Percentiles rank a stretch among this genome's conserved stretches.
Evolutionary conservation across 2,888 invertebrate species (phyloP).

Genomic region (Timema podura): DNA sequence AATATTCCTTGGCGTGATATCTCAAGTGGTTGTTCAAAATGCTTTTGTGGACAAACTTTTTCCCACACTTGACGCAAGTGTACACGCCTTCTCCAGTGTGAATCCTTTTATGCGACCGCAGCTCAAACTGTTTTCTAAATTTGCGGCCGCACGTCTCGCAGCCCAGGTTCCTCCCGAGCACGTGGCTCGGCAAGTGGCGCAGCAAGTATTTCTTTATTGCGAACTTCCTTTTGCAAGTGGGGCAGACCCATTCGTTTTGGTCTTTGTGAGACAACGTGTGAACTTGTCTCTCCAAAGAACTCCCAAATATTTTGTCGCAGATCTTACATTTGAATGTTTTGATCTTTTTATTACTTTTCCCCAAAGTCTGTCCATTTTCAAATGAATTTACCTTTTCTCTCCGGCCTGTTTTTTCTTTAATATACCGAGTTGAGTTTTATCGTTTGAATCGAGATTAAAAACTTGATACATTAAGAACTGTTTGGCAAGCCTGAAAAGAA

Average conservation of each 20-base stretch:
- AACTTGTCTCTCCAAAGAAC: slow-evolving; percentile 45
- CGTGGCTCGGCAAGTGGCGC: slow-evolving; percentile 44
- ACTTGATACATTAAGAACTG: too few species aligned
- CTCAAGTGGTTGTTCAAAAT: slow-evolving; percentile 26
- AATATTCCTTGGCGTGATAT: slow-evolving; percentile 24
- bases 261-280: slow-evolving; percentile 44
- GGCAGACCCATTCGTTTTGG: slow-evolving; percentile 17
- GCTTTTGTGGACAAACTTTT: slow-evolving; percentile 24
- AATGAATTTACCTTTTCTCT: too few species aligned
- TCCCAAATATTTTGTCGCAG: slow-evolving; percentile 38
- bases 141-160: slow-evolving; percentile 54
- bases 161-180: slow-evolving; percentile 39
- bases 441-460: too few species aligned
- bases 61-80: slow-evolving; percentile 42
- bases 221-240: slow-evolving; percentile 21
- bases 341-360: slow-evolving; percentile 34
- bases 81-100: slow-evolving; percentile 45
- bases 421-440: too few species aligned
- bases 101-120: slow-evolving; percentile 44
- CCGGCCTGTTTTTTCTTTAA: too few species aligned
- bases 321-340: slow-evolving; percentile 36
- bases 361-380: slow-evolving; percentile 37
- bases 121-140: slow-evolving; percentile 38
- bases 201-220: slow-evolving; percentile 35
- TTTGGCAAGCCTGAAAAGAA: too few species aligned